Percentiles rank a stretch among this genome's conserved stretches.
These are phyloP conservation scores for Chloebia gouldiae DNA, from an alignment of 2,113 vertebrate species.

Conservation along the genomic window DNA sequence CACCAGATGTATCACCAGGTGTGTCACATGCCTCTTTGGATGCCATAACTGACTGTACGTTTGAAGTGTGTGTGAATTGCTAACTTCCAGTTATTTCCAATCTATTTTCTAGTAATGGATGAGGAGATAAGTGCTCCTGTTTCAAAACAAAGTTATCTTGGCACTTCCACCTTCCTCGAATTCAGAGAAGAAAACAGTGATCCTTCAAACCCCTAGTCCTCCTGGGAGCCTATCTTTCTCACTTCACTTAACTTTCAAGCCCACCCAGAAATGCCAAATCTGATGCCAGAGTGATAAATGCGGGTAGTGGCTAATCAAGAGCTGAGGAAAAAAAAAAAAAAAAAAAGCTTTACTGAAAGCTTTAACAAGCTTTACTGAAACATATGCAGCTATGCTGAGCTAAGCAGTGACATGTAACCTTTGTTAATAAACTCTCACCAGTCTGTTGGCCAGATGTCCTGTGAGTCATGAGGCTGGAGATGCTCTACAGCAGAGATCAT, in stretches of 20 bases:
- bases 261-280: conserved; percentile 42
- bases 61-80: not conserved
- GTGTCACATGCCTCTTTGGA: not conserved
- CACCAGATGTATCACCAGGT: not conserved
- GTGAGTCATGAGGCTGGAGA: not conserved
- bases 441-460: conserved; percentile 50
- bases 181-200: not conserved
- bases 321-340: conserved; percentile 6
- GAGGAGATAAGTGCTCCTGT: not conserved
- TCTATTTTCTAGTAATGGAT: not conserved
- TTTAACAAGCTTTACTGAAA: not conserved
- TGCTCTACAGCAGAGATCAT: conserved; percentile 47
- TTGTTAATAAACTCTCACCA: conserved; percentile 9
- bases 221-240: not conserved
- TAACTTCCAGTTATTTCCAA: not conserved
- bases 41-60: not conserved
- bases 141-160: conserved; percentile 9
- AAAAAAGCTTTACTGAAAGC: too few species aligned
- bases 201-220: not conserved
- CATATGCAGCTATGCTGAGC: not conserved
- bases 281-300: conserved; percentile 7
- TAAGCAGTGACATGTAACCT: not conserved
- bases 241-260: not conserved
- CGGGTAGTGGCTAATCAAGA: not conserved
- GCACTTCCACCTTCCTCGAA: not conserved